phyloP scores from a whole-genome alignment of 1,140 invertebrate species.

The Gonioctena quinquepunctata region DNA sequence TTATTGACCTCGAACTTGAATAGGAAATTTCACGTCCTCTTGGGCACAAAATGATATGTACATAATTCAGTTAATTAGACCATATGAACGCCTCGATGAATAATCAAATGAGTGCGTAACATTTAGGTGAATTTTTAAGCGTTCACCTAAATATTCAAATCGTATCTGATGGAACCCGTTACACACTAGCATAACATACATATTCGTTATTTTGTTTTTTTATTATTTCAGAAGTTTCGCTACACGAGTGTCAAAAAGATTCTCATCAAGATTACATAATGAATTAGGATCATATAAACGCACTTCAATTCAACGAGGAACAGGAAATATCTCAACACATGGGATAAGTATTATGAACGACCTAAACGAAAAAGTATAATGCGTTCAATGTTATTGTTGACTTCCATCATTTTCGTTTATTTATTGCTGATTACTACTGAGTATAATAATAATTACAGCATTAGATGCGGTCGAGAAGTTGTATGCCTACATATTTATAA shows the following conservation, averaged over 20 bases:
- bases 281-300: neutral
- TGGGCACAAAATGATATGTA: neutral
- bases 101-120: constrained; percentile 7
- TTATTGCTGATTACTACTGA: too few relatives aligned
- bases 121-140: constrained; percentile 4
- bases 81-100: neutral
- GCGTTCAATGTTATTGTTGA: too few relatives aligned
- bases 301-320: too few relatives aligned
- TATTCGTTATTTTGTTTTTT: neutral
- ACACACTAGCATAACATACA: neutral
- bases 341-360: too few relatives aligned
- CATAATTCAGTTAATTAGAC: neutral
- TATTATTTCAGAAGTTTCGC: neutral
- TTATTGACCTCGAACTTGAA: too few relatives aligned
- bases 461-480: too few relatives aligned
- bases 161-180: constrained; percentile 3
- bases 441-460: too few relatives aligned
- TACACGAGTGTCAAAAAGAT: constrained; percentile 6
- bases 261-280: neutral
- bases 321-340: too few relatives aligned
- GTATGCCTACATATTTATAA: too few relatives aligned
- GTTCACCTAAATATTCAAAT: neutral
- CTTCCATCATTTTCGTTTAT: too few relatives aligned
- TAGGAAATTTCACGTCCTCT: neutral
- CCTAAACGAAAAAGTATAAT: too few relatives aligned